A percentile compares a stretch with the other conserved stretches of the same genome.
phyloP scores from a whole-genome alignment of 2,113 vertebrate genomes.

The Pampusana beccarii region DNA sequence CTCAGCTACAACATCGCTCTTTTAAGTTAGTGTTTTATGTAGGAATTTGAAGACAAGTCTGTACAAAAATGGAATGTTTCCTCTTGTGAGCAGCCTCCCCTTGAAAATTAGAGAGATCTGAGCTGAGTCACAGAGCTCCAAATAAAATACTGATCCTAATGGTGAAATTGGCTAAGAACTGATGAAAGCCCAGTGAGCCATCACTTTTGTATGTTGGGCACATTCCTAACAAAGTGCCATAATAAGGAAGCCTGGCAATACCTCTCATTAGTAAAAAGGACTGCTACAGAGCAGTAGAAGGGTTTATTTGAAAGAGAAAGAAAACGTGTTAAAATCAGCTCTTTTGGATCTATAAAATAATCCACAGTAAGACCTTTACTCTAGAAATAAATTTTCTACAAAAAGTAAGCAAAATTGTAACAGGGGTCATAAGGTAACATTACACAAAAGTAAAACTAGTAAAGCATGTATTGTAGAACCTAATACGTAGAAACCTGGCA shows the following conservation, averaged over 20 bases:
- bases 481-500: not conserved
- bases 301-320: not conserved
- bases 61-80: not conserved
- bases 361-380: conserved; percentile 13
- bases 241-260: not conserved
- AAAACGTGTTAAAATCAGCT: conserved; percentile 24
- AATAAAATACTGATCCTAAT: not conserved
- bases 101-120: not conserved
- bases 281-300: not conserved
- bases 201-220: not conserved
- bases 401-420: conserved; percentile 53
- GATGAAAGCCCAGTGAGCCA: conserved; percentile 29
- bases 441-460: not conserved
- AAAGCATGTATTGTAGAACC: not conserved
- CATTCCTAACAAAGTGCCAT: not conserved
- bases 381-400: conserved; percentile 46
- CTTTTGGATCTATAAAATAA: conserved; percentile 36
- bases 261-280: conserved; percentile 29
- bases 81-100: not conserved
- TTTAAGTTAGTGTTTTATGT: not conserved
- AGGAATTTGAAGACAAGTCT: not conserved
- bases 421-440: conserved; percentile 19
- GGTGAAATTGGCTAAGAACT: not conserved
- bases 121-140: not conserved
- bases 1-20: not conserved